A percentile compares a stretch with the other conserved stretches of the same genome.
These are phyloP conservation scores for Seira musarum DNA, from an alignment of 2,888 invertebrate genomes.

Conservation along the genomic window DNA sequence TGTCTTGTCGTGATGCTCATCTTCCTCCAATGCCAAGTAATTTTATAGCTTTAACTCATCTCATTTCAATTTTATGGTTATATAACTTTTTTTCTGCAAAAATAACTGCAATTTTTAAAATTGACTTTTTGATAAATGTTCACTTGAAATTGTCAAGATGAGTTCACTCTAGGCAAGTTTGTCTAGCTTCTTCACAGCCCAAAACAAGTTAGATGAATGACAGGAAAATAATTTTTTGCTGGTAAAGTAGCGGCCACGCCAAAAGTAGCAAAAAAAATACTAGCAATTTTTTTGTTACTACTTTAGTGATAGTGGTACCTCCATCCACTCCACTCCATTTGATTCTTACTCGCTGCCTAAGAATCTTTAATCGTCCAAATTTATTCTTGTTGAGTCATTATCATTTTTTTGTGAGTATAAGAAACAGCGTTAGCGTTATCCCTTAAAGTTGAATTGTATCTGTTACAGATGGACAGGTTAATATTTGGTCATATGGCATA, in stretches of 20 bases:
- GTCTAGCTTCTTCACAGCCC: constrained; percentile 4
- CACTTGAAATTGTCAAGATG: neutral
- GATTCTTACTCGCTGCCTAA: too few species aligned
- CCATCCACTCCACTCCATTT: too few species aligned
- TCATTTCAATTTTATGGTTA: neutral
- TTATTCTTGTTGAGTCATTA: neutral
- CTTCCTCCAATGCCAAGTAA: constrained; percentile 6
- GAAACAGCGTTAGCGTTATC: constrained; percentile 14
- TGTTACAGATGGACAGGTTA: neutral
- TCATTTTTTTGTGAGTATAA: constrained; percentile 1
- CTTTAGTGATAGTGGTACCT: too few species aligned
- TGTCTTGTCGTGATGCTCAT: constrained; percentile 11
- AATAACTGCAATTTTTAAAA: neutral
- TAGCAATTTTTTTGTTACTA: constrained; percentile 6
- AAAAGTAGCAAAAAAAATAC: neutral
- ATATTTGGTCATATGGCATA: constrained; percentile 9
- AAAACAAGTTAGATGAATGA: neutral
- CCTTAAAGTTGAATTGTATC: neutral
- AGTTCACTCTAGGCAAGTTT: constrained; percentile 8
- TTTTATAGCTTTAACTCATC: neutral
- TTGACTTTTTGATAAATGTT: constrained; percentile 8
- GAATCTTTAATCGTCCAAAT: too few species aligned
- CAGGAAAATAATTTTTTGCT: neutral
- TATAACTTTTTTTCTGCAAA: neutral
- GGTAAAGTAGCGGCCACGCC: neutral